A percentile compares a stretch with the other conserved stretches of the same genome.
phyloP scores from a whole-genome alignment of 2,888 invertebrate genomes.

The Rhagium mordax region DNA sequence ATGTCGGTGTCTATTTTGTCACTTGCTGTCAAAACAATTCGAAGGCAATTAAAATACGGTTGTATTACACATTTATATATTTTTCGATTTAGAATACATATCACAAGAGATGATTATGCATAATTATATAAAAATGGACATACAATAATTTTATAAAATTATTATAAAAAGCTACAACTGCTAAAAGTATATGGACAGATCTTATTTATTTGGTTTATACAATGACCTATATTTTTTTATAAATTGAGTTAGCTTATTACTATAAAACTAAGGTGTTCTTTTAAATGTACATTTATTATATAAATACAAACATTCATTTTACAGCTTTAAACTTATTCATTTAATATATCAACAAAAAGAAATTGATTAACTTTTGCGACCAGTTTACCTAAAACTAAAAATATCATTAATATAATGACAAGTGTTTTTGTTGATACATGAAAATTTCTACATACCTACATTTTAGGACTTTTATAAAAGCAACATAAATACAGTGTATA shows the following conservation, averaged over 20 bases:
- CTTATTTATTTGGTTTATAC: constrained; percentile 53
- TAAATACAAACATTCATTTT: constrained; percentile 48
- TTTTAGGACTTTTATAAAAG: constrained; percentile 2
- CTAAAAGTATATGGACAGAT: constrained; percentile 65
- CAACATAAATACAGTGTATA: constrained; percentile 21
- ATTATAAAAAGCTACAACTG: constrained; percentile 69
- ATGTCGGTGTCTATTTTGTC: no score
- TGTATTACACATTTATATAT: constrained; percentile 48
- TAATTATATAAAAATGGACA: constrained; percentile 66
- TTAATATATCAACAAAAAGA: constrained; percentile 25
- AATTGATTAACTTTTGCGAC: background rate
- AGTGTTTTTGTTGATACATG: constrained; percentile 11
- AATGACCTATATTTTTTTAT: constrained; percentile 44
- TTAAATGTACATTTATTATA: constrained; percentile 49
- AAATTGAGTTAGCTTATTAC: constrained; percentile 45
- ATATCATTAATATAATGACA: constrained; percentile 36
- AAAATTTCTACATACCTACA: constrained; percentile 13
- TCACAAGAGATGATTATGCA: constrained; percentile 69
- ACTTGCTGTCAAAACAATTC: background rate
- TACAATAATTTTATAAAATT: constrained; percentile 64
- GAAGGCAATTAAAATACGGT: background rate
- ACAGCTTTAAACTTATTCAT: constrained; percentile 14
- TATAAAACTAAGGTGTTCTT: constrained; percentile 34
- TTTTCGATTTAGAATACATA: constrained; percentile 68
- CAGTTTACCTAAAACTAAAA: constrained; percentile 11